Evolutionary conservation across 2,113 vertebrate species (phyloP).

Genomic region (Vulpes lagopus): DNA sequence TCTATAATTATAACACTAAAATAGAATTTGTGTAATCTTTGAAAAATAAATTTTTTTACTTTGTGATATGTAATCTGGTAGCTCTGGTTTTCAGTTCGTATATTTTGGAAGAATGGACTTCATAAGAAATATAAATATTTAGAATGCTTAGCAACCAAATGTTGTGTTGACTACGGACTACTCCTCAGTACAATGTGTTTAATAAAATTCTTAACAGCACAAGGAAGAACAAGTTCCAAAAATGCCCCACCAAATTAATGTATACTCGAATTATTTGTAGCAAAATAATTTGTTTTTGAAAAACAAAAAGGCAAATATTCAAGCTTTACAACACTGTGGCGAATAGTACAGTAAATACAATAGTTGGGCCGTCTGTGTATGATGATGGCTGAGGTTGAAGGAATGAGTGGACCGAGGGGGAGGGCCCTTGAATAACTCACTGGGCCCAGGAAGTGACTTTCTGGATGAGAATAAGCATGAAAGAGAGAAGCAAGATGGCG

Average conservation of each 20-base stretch:
- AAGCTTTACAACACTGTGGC: not conserved
- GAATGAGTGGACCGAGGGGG: not conserved
- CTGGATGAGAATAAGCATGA: not conserved
- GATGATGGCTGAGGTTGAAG: not conserved
- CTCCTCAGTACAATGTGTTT: slow-evolving; percentile 68
- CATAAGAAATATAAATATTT: slow-evolving; percentile 85
- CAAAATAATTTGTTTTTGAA: slow-evolving; percentile 75
- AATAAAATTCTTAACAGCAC: slow-evolving; percentile 59
- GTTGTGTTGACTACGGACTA: slow-evolving; percentile 59
- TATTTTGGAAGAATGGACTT: slow-evolving; percentile 46
- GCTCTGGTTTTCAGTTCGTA: slow-evolving; percentile 73
- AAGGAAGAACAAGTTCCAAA: slow-evolving; percentile 46
- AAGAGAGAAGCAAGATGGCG: not conserved
- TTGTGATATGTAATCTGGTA: slow-evolving; percentile 17
- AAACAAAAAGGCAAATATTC: slow-evolving; percentile 62
- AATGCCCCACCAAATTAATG: slow-evolving; percentile 48
- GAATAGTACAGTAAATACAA: not conserved
- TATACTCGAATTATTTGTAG: slow-evolving; percentile 55
- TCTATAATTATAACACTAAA: slow-evolving; percentile 40
- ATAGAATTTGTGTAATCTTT: slow-evolving; percentile 49
- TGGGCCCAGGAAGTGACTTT: not conserved
- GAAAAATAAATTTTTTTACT: slow-evolving; percentile 10
- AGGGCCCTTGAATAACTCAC: not conserved
- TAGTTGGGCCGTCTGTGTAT: not conserved
- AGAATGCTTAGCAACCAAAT: slow-evolving; percentile 86